Evolutionary conservation across 2,797 vertebrate species (phyloP).

Genomic region (Eleutherodactylus coqui): DNA sequence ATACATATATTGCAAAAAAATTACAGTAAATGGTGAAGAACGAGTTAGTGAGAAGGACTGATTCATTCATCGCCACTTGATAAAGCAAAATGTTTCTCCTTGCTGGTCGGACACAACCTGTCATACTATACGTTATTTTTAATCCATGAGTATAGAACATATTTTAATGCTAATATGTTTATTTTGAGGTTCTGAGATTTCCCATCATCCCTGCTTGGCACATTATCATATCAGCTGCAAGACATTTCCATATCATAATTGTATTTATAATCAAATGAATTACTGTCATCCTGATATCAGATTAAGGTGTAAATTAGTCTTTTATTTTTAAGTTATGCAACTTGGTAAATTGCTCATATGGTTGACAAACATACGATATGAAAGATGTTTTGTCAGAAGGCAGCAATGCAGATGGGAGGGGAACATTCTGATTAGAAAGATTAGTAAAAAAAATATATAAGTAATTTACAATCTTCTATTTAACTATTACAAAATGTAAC

Average conservation of each 20-base stretch:
- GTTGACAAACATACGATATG: neutral
- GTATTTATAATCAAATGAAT: constrained; percentile 42
- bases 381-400: constrained; percentile 13
- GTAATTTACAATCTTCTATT: neutral
- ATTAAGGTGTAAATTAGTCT: constrained; percentile 40
- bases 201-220: neutral
- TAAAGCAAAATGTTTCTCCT: neutral
- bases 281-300: constrained; percentile 24
- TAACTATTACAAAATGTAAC: no score
- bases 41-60: neutral
- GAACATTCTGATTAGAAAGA: neutral
- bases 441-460: neutral
- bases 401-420: neutral
- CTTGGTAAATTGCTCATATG: constrained; percentile 2
- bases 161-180: constrained; percentile 3
- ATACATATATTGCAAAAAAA: no score
- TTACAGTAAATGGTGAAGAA: neutral
- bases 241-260: constrained; percentile 47
- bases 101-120: neutral
- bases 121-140: neutral
- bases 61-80: neutral
- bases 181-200: neutral
- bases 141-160: neutral
- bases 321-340: constrained; percentile 27
- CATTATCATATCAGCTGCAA: constrained; percentile 23